A percentile compares a stretch with the other conserved stretches of the same genome.
Evolutionary conservation across 1,140 invertebrate species (phyloP).

Genomic region (Bilobella aurantiaca): DNA sequence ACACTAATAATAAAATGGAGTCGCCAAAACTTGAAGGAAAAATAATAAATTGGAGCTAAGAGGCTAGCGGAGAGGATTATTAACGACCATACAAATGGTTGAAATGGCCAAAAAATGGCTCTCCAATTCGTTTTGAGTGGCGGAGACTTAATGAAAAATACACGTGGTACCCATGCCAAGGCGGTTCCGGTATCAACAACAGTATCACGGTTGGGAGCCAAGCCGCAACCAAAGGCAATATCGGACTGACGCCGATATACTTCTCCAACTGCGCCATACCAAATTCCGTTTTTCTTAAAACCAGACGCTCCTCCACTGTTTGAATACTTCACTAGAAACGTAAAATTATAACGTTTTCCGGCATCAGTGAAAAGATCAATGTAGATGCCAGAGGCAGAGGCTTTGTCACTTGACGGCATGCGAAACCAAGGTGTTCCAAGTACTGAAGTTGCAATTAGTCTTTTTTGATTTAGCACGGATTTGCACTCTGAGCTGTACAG

Average conservation of each 20-base stretch:
- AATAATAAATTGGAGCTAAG: too few species aligned
- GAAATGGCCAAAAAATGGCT: slow-evolving; percentile 6
- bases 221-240: not conserved
- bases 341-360: not conserved
- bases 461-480: not conserved
- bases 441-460: not conserved
- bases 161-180: not conserved
- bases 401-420: not conserved
- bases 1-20: too few species aligned
- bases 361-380: not conserved
- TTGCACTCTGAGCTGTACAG: not conserved
- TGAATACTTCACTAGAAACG: not conserved
- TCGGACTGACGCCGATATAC: not conserved
- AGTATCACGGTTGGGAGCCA: not conserved
- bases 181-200: not conserved
- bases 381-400: slow-evolving; percentile 25
- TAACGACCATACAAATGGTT: not conserved
- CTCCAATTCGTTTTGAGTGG: not conserved
- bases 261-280: slow-evolving; percentile 6
- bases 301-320: not conserved
- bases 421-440: not conserved
- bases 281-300: not conserved
- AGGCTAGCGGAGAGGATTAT: too few species aligned
- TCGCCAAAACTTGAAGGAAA: too few species aligned
- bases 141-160: slow-evolving; percentile 4